phyloP scores from a whole-genome alignment of 2,113 vertebrate genomes.

The Alethe diademata region DNA sequence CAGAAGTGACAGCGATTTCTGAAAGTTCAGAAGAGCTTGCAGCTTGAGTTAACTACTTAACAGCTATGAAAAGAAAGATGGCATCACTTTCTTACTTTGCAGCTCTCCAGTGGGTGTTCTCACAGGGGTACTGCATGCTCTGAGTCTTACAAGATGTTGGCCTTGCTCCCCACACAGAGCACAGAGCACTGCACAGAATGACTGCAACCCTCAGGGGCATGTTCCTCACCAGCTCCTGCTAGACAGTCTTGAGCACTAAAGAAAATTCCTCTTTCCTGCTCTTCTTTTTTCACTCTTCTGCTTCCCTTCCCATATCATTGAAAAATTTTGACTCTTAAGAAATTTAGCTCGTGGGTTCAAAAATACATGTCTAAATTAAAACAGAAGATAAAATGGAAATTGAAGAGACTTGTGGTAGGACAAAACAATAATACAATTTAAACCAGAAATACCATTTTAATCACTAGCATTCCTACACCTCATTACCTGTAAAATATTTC shows the following conservation, averaged over 20 bases:
- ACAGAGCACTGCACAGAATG: not conserved
- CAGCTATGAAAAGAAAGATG: not conserved
- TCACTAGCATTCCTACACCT: not conserved
- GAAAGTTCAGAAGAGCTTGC: not conserved
- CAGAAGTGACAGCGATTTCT: not conserved
- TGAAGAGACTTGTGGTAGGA: not conserved
- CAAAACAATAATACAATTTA: not conserved
- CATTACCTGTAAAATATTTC: not conserved
- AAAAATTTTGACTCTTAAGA: not conserved
- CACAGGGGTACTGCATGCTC: not conserved
- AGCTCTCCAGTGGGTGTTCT: not conserved
- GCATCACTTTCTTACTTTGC: not conserved
- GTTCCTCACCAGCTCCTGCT: not conserved
- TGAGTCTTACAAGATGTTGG: not conserved
- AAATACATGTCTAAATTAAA: not conserved
- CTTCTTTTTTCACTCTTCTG: not conserved
- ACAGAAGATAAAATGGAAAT: not conserved
- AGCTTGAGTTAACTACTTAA: not conserved
- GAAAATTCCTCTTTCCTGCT: not conserved
- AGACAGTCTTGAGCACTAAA: not conserved
- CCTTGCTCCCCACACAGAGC: fast-evolving
- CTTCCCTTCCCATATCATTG: not conserved
- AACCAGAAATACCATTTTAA: not conserved
- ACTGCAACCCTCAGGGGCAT: fast-evolving
- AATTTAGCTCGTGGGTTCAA: not conserved